Evolutionary conservation across 2,113 vertebrate genomes (phyloP).

Genomic region (Pygoscelis antarcticus): DNA sequence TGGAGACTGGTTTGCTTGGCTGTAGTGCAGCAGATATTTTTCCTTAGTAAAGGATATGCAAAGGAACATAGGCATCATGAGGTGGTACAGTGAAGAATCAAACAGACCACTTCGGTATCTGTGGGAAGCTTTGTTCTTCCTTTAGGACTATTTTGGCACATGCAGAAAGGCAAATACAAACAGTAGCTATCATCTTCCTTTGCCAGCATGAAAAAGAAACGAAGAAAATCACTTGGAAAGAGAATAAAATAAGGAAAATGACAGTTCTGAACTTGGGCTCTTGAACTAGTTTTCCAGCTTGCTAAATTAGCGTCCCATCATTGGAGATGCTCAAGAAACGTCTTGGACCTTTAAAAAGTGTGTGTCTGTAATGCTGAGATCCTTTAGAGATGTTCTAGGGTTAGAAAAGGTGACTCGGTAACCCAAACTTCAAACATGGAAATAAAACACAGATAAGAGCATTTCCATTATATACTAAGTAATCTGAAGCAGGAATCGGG

Average conservation of each 20-base stretch:
- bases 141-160: background rate
- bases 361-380: background rate
- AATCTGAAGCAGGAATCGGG: background rate
- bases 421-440: background rate
- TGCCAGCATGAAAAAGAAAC: background rate
- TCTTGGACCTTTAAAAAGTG: background rate
- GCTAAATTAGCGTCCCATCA: background rate
- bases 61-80: background rate
- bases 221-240: background rate
- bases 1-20: background rate
- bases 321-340: background rate
- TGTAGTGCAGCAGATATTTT: background rate
- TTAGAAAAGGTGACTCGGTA: background rate
- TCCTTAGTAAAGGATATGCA: background rate
- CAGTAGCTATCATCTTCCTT: background rate
- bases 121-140: background rate
- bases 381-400: background rate
- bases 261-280: background rate
- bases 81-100: background rate
- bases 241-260: background rate
- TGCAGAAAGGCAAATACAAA: background rate
- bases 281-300: background rate
- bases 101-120: background rate
- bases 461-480: background rate
- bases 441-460: background rate